Conservation (phyloP, 2,888 invertebrate species). For the Ormia ochracea region DNA sequence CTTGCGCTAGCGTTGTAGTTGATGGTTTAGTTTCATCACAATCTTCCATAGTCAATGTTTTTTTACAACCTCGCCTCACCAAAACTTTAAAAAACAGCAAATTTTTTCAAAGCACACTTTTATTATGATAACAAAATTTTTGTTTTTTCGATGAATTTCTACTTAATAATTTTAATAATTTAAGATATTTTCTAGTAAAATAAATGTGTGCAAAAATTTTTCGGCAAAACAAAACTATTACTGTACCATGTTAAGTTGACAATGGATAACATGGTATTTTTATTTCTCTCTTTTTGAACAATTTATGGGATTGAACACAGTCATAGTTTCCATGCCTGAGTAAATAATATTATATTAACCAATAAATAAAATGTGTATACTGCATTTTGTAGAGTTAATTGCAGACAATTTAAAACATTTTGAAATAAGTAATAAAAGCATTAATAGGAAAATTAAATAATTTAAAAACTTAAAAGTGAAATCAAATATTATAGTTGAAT, state of each 20-base stretch:
- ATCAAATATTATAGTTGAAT: too few relatives aligned
- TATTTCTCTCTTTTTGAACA: background rate
- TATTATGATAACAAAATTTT: background rate
- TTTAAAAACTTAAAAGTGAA: too few relatives aligned
- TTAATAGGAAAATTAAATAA: too few relatives aligned
- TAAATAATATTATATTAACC: too few relatives aligned
- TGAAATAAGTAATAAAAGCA: too few relatives aligned
- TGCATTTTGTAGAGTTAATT: too few relatives aligned
- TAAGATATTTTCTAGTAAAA: slow-evolving; percentile 1
- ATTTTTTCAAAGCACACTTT: slow-evolving; percentile 56
- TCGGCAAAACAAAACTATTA: slow-evolving; percentile 44
- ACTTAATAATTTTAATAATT: background rate
- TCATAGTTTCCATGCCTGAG: too few relatives aligned
- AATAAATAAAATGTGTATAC: too few relatives aligned
- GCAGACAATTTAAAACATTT: too few relatives aligned
- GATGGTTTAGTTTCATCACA: slow-evolving; percentile 38
- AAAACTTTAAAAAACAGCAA: slow-evolving; percentile 41
- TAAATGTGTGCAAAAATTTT: slow-evolving; percentile 46
- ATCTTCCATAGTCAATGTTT: slow-evolving; percentile 67
- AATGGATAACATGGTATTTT: too few relatives aligned
- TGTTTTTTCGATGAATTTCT: background rate
- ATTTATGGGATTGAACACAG: background rate
- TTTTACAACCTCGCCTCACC: slow-evolving; percentile 11
- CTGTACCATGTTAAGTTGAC: background rate
- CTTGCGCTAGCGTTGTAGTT: slow-evolving; percentile 2